phyloP scores from a whole-genome alignment of 1,140 invertebrate species.

The Lepidurus packardi region DNA sequence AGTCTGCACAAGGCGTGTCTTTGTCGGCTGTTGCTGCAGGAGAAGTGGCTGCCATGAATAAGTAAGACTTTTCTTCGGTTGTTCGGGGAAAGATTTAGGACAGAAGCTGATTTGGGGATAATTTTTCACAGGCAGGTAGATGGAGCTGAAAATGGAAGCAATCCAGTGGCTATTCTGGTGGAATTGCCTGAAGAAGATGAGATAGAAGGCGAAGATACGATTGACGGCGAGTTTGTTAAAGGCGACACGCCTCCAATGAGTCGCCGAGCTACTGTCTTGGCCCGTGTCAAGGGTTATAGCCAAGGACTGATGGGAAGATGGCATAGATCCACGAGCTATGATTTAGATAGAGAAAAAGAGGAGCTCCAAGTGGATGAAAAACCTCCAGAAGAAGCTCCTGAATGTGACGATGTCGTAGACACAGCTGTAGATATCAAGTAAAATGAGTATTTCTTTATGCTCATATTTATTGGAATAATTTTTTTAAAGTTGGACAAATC shows the following conservation, averaged over 20 bases:
- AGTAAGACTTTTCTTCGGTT: not conserved
- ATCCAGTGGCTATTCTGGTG: not conserved
- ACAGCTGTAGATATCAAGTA: not conserved
- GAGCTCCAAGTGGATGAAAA: not conserved
- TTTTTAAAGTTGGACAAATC: too few relatives aligned
- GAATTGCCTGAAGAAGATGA: slow-evolving; percentile 32
- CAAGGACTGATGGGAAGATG: slow-evolving; percentile 37
- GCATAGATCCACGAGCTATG: slow-evolving; percentile 35
- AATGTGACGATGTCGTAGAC: not conserved
- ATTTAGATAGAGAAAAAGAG: slow-evolving; percentile 30
- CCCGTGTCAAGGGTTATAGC: slow-evolving; percentile 39
- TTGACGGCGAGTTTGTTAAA: slow-evolving; percentile 35
- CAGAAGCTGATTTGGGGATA: not conserved
- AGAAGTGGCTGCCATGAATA: not conserved
- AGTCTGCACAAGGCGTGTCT: slow-evolving; percentile 37
- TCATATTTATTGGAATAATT: too few relatives aligned
- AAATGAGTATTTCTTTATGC: not conserved
- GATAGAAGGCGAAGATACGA: slow-evolving; percentile 33
- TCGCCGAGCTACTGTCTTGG: slow-evolving; percentile 32
- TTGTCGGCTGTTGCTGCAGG: not conserved
- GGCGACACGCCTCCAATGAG: slow-evolving; percentile 29
- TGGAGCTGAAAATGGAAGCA: not conserved
- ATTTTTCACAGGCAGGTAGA: not conserved
- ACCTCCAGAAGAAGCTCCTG: not conserved
- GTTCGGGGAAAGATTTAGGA: not conserved